Base-by-base conservation (phyloP, 2,113 vertebrate genomes). In the Seriola aureovittata region DNA sequence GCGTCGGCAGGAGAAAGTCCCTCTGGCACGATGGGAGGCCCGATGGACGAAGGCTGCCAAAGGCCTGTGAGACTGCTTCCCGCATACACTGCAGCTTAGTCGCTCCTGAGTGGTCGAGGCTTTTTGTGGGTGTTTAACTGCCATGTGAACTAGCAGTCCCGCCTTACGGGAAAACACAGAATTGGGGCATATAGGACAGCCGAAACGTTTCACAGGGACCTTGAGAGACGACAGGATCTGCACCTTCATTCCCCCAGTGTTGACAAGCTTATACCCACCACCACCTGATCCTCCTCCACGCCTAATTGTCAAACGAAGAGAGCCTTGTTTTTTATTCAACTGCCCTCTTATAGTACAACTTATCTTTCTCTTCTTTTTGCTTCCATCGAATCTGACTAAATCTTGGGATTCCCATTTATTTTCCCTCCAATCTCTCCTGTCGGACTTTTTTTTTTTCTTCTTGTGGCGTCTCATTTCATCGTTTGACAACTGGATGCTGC, bases 11-110 rank as follows among this genome's bases (percentile, higher is more conserved):
- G 95, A 95, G 83, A 96, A 96, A 17, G 95, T 93, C 88, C 95
- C 94, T 86, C 87, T 94, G 84, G 93, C 87, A 38, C 95, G 93
- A 80, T 96, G 95, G 74, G 89, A 91, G 70, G 94, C 94, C 86
- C 95, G 93, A 82, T 99, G 97, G 64, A 96, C 96, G 71, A 98
- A 97, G 71, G 97, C 93, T 4, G 94, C 95, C 93, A 97, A 84
- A 83, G 97, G 96, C 71, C 95, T 95, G 88, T 96, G 96, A 91
- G 97, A 99, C 89, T 96, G 97, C 90, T 97, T 97, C 80, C 97
- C 97, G 76, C 97, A 99, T 1, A 97, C 97, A 16, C 94, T 93
- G 77, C 97, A 99, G 89, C 93, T 95, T 83, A 97, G 96, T 23
- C 97, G 96, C 86, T 97, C 96, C 74, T 91, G 95, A 82, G 95